A percentile compares a stretch with the other conserved stretches of the same genome.
Conservation (phyloP, 2,113 vertebrate species). For the Alectura lathami region DNA sequence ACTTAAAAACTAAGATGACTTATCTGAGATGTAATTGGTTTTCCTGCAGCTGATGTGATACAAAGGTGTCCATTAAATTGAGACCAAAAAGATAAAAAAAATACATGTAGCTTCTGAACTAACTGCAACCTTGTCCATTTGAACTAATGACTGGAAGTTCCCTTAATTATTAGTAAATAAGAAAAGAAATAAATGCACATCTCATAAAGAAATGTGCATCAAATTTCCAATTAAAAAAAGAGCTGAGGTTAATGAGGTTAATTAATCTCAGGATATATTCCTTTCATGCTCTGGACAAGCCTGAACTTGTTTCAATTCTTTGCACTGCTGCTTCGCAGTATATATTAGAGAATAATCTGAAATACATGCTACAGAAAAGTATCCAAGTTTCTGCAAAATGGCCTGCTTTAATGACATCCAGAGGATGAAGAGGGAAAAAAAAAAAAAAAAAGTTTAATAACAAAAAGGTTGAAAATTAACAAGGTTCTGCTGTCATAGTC, state of each 20-base stretch:
- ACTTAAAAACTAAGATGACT: slow-evolving; percentile 14
- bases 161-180: background rate
- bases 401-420: background rate
- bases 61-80: background rate
- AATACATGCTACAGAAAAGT: background rate
- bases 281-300: background rate
- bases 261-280: background rate
- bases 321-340: background rate
- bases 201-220: background rate
- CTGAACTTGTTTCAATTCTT: background rate
- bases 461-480: background rate
- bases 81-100: background rate
- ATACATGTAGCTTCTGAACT: background rate
- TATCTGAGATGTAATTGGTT: slow-evolving; percentile 12
- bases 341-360: background rate
- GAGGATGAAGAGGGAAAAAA: background rate
- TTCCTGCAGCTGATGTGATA: slow-evolving; percentile 15
- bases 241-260: background rate
- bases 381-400: background rate
- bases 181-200: too few relatives aligned
- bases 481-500: background rate
- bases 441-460: rapidly evolving
- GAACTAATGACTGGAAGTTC: background rate
- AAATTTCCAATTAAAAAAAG: background rate
- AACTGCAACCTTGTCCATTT: background rate